A percentile compares a stretch with the other conserved stretches of the same genome.
phyloP scores from a whole-genome alignment of 2,113 vertebrate genomes.

The Stigmatopora nigra region DNA sequence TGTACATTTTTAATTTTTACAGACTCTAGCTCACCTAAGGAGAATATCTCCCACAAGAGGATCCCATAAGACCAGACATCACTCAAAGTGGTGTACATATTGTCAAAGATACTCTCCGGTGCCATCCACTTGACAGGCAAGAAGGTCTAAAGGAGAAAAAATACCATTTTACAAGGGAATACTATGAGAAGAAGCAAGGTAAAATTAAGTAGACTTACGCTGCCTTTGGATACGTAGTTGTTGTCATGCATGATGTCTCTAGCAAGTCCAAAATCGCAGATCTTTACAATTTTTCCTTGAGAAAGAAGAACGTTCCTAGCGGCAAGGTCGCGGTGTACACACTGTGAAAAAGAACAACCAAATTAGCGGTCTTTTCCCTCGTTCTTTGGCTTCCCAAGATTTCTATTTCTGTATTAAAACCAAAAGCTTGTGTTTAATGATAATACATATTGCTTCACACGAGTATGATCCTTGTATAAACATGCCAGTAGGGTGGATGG shows the following conservation, averaged over 20 bases:
- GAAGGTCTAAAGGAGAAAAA: conserved; percentile 76
- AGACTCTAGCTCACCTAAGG: conserved; percentile 77
- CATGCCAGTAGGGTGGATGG: conserved; percentile 44
- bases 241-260: conserved; percentile 99
- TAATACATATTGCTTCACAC: conserved; percentile 41
- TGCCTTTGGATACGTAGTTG: conserved; percentile 99
- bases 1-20: background rate
- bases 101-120: conserved; percentile 98
- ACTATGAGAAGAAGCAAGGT: background rate
- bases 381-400: conserved; percentile 13
- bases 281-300: conserved; percentile 97
- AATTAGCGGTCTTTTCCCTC: background rate
- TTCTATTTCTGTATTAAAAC: conserved; percentile 43
- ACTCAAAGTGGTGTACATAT: conserved; percentile 92
- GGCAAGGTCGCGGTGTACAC: conserved; percentile 94
- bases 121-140: conserved; percentile 99
- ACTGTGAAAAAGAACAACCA: conserved; percentile 63
- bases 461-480: conserved; percentile 46
- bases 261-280: conserved; percentile 96
- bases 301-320: conserved; percentile 97
- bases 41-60: conserved; percentile 98
- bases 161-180: no score
- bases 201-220: conserved; percentile 71
- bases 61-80: conserved; percentile 98
- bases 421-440: conserved; percentile 41